phyloP scores from a whole-genome alignment of 2,797 vertebrate genomes.

The Euphonia xanthogaster region DNA sequence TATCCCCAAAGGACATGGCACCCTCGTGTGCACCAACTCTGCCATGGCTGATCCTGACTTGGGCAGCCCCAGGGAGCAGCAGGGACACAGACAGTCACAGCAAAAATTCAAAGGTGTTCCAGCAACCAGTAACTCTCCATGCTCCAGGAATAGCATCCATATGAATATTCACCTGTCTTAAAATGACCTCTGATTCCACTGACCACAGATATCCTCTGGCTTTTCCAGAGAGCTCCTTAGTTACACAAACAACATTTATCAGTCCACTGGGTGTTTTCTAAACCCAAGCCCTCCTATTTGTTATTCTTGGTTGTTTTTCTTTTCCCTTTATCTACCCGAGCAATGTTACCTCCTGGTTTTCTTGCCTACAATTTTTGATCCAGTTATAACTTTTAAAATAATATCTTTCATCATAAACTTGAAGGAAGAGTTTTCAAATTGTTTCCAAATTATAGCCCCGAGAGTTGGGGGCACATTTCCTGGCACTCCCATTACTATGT shows the following conservation, averaged over 20 bases:
- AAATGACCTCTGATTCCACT: background rate
- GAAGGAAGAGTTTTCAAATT: background rate
- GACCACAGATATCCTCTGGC: background rate
- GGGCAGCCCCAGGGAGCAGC: background rate
- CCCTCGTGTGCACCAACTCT: accelerated
- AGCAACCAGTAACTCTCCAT: background rate
- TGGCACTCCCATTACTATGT: background rate
- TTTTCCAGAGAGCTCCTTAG: background rate
- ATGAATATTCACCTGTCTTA: background rate
- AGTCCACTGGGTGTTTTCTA: background rate
- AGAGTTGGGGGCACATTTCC: background rate
- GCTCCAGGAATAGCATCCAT: background rate
- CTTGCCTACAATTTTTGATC: background rate
- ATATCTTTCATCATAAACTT: background rate
- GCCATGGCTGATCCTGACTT: background rate
- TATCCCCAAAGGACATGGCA: background rate
- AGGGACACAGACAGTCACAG: background rate
- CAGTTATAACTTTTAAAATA: background rate
- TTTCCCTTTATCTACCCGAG: background rate
- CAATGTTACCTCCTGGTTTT: background rate
- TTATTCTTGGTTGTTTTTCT: constrained; percentile 43
- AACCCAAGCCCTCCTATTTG: background rate
- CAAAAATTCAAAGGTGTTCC: background rate
- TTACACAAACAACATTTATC: background rate
- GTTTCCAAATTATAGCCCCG: background rate